These are phyloP conservation scores for Carollia perspicillata DNA, from an alignment of 2,113 vertebrate species.

Conservation along the genomic window DNA sequence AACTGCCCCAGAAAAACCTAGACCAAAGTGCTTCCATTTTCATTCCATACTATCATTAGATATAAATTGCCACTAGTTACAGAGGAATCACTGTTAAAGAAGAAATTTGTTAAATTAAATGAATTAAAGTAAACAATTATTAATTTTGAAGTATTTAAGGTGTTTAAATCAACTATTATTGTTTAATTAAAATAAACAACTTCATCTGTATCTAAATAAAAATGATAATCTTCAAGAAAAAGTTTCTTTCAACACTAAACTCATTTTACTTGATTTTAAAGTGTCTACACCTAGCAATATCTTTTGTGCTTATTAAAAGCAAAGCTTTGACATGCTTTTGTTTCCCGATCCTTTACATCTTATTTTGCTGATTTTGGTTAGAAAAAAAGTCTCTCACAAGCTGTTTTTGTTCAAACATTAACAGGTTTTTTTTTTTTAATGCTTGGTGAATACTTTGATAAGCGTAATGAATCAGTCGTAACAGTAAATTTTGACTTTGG, in stretches of 20 bases:
- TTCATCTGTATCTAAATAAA: constrained; percentile 60
- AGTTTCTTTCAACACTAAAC: constrained; percentile 31
- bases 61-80: constrained; percentile 18
- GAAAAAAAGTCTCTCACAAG: background rate
- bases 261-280: constrained; percentile 33
- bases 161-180: background rate
- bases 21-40: background rate
- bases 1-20: background rate
- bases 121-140: background rate
- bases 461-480: constrained; percentile 6
- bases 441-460: constrained; percentile 16
- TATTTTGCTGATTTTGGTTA: constrained; percentile 43
- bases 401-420: constrained; percentile 33
- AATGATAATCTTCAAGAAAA: constrained; percentile 38
- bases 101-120: constrained; percentile 31
- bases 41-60: background rate
- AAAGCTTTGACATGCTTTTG: constrained; percentile 53
- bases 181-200: constrained; percentile 61
- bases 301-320: constrained; percentile 53
- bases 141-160: background rate
- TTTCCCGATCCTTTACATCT: constrained; percentile 43
- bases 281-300: background rate
- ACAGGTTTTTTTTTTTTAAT: background rate
- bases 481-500: constrained; percentile 29
- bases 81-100: constrained; percentile 33